A percentile compares a stretch with the other conserved stretches of the same genome.
These are phyloP conservation scores for Anodontia alba DNA, from an alignment of 2,888 invertebrate genomes.

Conservation along the genomic window DNA sequence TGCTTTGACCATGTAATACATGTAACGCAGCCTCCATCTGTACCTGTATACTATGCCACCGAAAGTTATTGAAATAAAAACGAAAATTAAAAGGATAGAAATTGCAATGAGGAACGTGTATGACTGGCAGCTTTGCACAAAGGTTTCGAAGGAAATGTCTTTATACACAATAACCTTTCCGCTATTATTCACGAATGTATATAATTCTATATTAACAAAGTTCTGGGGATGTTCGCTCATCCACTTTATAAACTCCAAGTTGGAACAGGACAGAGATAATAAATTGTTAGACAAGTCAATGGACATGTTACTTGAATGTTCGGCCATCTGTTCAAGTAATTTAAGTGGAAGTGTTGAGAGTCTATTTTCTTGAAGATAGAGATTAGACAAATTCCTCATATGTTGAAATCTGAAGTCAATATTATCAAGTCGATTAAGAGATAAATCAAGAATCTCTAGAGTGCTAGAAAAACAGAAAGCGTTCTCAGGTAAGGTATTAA, in stretches of 20 bases:
- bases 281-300: slow-evolving; percentile 42
- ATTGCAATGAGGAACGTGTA: slow-evolving; percentile 15
- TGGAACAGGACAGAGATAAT: slow-evolving; percentile 21
- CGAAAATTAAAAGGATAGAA: slow-evolving; percentile 21
- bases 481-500: background rate
- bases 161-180: background rate
- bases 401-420: background rate
- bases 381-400: background rate
- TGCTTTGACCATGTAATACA: slow-evolving; percentile 37
- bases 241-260: slow-evolving; percentile 31
- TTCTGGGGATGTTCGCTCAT: slow-evolving; percentile 19
- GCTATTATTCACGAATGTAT: slow-evolving; percentile 10
- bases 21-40: slow-evolving; percentile 58
- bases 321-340: slow-evolving; percentile 5
- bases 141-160: background rate
- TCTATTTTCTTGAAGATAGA: background rate
- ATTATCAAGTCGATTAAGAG: background rate
- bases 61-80: slow-evolving; percentile 32
- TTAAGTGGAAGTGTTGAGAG: background rate
- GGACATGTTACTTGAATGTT: background rate
- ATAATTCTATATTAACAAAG: slow-evolving; percentile 22
- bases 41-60: slow-evolving; percentile 44
- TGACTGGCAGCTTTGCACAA: slow-evolving; percentile 13
- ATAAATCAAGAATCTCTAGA: background rate
- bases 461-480: background rate